A percentile compares a stretch with the other conserved stretches of the same genome.
Conservation (phyloP, 2,797 vertebrate species). For the Leuciscus waleckii region DNA sequence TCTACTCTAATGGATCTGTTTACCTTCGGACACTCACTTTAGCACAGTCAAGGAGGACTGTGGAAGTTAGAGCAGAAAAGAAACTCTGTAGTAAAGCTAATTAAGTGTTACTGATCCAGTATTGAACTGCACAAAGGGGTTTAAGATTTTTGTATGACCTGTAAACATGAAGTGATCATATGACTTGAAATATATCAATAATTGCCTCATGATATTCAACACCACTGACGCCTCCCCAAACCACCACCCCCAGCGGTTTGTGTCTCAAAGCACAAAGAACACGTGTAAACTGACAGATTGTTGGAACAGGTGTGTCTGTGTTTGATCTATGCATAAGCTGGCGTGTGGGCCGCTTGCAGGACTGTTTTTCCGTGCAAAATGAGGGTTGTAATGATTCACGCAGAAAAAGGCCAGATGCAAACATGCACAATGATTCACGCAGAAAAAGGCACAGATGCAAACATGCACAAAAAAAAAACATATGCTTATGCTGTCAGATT, state of each 20-base stretch:
- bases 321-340: slow-evolving; percentile 70
- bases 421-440: slow-evolving; percentile 56
- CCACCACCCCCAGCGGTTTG: not conserved
- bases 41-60: not conserved
- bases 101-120: slow-evolving; percentile 1
- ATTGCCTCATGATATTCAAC: not conserved
- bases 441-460: slow-evolving; percentile 65
- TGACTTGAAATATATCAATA: not conserved
- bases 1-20: slow-evolving; percentile 54
- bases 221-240: not conserved
- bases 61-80: slow-evolving; percentile 17
- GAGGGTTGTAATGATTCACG: slow-evolving; percentile 58
- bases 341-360: slow-evolving; percentile 63
- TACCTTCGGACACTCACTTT: slow-evolving; percentile 21
- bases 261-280: slow-evolving; percentile 35
- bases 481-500: slow-evolving; percentile 29
- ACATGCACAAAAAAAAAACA: slow-evolving; percentile 29
- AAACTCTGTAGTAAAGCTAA: slow-evolving; percentile 8
- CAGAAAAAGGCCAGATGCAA: slow-evolving; percentile 65
- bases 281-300: slow-evolving; percentile 40
- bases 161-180: not conserved
- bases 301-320: slow-evolving; percentile 72
- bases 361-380: slow-evolving; percentile 58
- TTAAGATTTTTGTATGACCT: slow-evolving; percentile 19
- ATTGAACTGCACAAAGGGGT: not conserved